Evolutionary conservation across 1,140 invertebrate species (phyloP).

Genomic region (Camponotus vicinus): DNA sequence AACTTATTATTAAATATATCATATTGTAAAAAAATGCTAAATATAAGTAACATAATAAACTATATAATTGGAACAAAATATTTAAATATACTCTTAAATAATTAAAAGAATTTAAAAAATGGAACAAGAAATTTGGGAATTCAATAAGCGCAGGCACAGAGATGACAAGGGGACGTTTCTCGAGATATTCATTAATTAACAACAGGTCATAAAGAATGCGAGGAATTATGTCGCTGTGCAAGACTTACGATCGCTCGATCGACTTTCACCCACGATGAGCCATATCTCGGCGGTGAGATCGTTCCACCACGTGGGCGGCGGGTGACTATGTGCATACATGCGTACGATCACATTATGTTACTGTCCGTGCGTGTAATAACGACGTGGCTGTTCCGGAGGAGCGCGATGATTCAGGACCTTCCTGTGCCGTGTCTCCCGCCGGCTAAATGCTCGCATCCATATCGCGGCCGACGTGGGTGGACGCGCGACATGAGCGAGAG

Average conservation of each 20-base stretch:
- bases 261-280: slow-evolving; percentile 28
- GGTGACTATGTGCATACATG: slow-evolving; percentile 8
- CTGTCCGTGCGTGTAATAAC: slow-evolving; percentile 58
- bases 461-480: slow-evolving; percentile 82
- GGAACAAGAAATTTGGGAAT: background rate
- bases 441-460: slow-evolving; percentile 83
- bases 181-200: slow-evolving; percentile 41
- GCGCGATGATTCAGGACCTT: slow-evolving; percentile 78
- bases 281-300: slow-evolving; percentile 25
- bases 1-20: too few species aligned
- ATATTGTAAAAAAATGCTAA: too few species aligned
- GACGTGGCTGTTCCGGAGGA: slow-evolving; percentile 44
- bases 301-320: slow-evolving; percentile 77
- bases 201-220: background rate
- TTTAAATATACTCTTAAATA: background rate
- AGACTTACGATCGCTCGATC: slow-evolving; percentile 31
- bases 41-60: too few species aligned
- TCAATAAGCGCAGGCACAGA: background rate
- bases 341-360: slow-evolving; percentile 56
- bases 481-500: slow-evolving; percentile 82
- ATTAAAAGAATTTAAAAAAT: background rate
- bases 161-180: background rate
- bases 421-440: slow-evolving; percentile 71
- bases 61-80: background rate
- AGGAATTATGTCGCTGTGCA: background rate